Conservation (phyloP, 2,797 vertebrate species). For the Smutsia temminckii region DNA sequence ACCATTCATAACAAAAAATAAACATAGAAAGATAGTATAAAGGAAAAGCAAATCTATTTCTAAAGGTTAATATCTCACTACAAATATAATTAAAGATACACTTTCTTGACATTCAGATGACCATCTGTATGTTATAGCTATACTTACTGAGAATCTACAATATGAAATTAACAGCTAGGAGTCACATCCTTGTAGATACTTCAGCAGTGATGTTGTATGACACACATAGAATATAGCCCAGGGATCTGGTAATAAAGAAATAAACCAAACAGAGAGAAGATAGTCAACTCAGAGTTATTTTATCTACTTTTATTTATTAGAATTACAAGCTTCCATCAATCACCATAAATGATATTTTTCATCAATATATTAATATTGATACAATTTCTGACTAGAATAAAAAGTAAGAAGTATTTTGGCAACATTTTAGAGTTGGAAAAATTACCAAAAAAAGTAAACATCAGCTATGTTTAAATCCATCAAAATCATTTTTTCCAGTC, state of each 20-base stretch:
- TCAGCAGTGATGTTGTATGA: not conserved
- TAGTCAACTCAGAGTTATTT: not conserved
- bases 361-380: not conserved
- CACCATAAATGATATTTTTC: not conserved
- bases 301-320: not conserved
- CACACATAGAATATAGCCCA: not conserved
- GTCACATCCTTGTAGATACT: not conserved
- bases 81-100: not conserved
- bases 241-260: not conserved
- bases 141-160: not conserved
- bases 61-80: not conserved
- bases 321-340: not conserved
- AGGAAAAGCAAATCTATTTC: not conserved
- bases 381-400: not conserved
- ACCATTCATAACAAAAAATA: not conserved
- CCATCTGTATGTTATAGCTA: not conserved
- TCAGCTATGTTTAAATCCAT: constrained; percentile 39
- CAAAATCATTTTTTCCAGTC: not conserved
- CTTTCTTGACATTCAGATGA: not conserved
- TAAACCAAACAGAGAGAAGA: not conserved
- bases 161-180: not conserved
- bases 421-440: not conserved
- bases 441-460: not conserved
- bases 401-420: not conserved
- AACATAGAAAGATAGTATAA: not conserved